These are phyloP conservation scores for Gibbula magus DNA, from an alignment of 2,888 invertebrate genomes.

Conservation along the genomic window DNA sequence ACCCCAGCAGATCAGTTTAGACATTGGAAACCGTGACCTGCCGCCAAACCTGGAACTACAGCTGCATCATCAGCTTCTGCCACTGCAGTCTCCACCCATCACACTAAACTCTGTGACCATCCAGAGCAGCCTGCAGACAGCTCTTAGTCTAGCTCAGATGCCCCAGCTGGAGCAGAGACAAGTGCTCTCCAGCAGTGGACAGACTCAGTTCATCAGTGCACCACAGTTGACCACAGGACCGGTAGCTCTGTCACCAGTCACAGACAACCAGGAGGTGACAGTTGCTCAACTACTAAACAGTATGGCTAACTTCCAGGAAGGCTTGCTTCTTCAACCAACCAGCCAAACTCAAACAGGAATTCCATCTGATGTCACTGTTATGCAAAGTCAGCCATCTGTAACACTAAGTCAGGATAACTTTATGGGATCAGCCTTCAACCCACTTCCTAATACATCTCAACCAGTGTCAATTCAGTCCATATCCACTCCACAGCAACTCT, in stretches of 20 bases:
- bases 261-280: slow-evolving; percentile 41
- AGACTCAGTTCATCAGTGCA: slow-evolving; percentile 11
- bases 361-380: slow-evolving; percentile 7
- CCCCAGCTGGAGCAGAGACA: slow-evolving; percentile 19
- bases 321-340: slow-evolving; percentile 28
- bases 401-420: not conserved
- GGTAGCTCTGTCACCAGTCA: slow-evolving; percentile 24
- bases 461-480: slow-evolving; percentile 11
- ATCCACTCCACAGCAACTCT: not conserved
- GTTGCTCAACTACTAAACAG: slow-evolving; percentile 43
- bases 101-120: slow-evolving; percentile 35
- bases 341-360: slow-evolving; percentile 6
- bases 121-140: slow-evolving; percentile 50
- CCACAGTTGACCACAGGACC: slow-evolving; percentile 1
- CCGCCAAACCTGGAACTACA: slow-evolving; percentile 28
- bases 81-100: slow-evolving; percentile 31
- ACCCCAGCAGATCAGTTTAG: slow-evolving; percentile 3
- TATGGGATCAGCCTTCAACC: not conserved
- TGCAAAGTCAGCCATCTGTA: not conserved
- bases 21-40: slow-evolving; percentile 19
- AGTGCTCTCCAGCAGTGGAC: not conserved
- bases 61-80: slow-evolving; percentile 19
- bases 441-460: not conserved
- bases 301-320: slow-evolving; percentile 35
- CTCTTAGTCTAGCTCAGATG: slow-evolving; percentile 43